A percentile compares a stretch with the other conserved stretches of the same genome.
These are phyloP conservation scores for Blera fallax DNA, from an alignment of 2,888 invertebrate genomes.

Conservation along the genomic window DNA sequence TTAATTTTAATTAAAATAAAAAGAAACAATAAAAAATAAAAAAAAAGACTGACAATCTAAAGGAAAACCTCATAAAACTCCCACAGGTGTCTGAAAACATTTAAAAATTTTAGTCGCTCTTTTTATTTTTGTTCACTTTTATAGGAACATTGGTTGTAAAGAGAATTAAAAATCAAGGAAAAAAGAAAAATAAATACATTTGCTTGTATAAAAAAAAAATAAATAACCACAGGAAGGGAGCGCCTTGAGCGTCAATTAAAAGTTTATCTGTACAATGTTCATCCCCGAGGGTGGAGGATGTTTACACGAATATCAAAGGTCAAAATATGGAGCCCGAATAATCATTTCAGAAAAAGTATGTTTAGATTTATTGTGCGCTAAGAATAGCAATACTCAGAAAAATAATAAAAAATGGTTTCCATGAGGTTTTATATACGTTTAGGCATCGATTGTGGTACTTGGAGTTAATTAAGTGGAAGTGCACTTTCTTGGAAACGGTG, in stretches of 20 bases:
- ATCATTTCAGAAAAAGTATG: background rate
- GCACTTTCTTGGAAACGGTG: background rate
- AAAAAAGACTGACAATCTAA: background rate
- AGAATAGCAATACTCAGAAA: background rate
- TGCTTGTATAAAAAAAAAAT: background rate
- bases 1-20: background rate
- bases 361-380: background rate
- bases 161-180: background rate
- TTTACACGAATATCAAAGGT: background rate
- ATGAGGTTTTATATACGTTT: background rate
- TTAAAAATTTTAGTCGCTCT: background rate
- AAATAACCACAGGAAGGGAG: background rate
- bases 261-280: conserved; percentile 2
- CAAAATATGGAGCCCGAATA: background rate
- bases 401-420: background rate
- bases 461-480: background rate
- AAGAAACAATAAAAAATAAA: background rate
- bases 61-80: background rate
- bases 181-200: background rate
- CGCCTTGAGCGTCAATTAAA: conserved; percentile 30
- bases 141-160: background rate
- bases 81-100: background rate
- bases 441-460: background rate
- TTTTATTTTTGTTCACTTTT: background rate
- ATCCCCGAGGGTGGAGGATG: background rate